These are phyloP conservation scores for Rhynchomys soricoides DNA, from an alignment of 2,113 vertebrate species.

Conservation along the genomic window DNA sequence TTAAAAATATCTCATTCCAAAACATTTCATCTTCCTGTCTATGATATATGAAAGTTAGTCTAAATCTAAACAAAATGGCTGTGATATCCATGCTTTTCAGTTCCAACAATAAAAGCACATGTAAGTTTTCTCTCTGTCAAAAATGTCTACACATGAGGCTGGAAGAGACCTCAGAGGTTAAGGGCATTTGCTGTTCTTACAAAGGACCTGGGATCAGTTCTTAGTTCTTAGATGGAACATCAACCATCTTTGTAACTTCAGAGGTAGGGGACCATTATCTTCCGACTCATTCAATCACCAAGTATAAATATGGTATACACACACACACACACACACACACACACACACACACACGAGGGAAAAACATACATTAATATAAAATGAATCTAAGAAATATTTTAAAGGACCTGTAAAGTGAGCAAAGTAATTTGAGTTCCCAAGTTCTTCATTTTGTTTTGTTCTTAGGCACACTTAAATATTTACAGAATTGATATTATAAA, in stretches of 20 bases:
- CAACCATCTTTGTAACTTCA: not conserved
- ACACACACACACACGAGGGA: not conserved
- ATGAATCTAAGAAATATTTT: not conserved
- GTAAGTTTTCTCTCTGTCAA: not conserved
- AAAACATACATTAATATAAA: not conserved
- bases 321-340: not conserved
- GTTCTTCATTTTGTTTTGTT: constrained; percentile 29
- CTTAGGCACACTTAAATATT: not conserved
- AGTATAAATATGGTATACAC: too few relatives aligned
- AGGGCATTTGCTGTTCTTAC: not conserved
- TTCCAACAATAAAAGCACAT: not conserved
- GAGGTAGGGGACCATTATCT: not conserved
- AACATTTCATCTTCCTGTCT: not conserved
- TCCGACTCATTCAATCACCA: not conserved
- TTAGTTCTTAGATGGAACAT: not conserved
- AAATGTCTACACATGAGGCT: not conserved
- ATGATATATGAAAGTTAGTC: not conserved
- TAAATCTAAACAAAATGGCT: not conserved
- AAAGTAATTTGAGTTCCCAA: not conserved
- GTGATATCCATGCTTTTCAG: not conserved
- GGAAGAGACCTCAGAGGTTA: too few relatives aligned
- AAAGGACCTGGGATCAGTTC: not conserved
- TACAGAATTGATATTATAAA: not conserved
- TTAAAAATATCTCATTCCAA: not conserved
- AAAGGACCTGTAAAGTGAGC: not conserved